Evolutionary conservation across 2,113 vertebrate genomes (phyloP).

Genomic region (Strix aluco): DNA sequence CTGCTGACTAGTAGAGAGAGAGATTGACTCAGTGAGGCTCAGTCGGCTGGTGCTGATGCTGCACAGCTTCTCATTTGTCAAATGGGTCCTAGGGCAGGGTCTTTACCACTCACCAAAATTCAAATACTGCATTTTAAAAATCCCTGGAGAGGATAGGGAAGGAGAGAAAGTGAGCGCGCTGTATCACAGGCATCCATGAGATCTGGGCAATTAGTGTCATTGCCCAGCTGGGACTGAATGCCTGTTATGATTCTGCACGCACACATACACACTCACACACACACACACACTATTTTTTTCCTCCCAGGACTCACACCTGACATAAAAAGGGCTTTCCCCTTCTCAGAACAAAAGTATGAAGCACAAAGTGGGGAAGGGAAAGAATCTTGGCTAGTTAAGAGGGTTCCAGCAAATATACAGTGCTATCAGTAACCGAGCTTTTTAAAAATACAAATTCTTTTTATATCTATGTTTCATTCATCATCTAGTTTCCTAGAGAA

Average conservation of each 20-base stretch:
- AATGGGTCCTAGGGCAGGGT: constrained; percentile 80
- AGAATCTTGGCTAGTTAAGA: background rate
- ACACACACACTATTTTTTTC: background rate
- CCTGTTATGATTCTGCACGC: constrained; percentile 54
- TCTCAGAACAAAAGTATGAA: background rate
- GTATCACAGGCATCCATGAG: constrained; percentile 68
- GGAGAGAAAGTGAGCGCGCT: constrained; percentile 51
- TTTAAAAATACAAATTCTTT: background rate
- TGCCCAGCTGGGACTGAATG: constrained; percentile 74
- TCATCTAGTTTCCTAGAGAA: background rate
- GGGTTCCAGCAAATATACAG: background rate
- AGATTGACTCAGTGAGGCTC: constrained; percentile 73
- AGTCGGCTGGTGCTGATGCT: constrained; percentile 74
- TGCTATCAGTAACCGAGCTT: background rate
- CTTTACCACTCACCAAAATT: constrained; percentile 83
- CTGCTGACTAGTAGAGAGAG: constrained; percentile 71
- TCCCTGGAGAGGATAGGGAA: constrained; percentile 71
- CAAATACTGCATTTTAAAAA: constrained; percentile 81
- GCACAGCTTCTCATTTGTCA: constrained; percentile 82
- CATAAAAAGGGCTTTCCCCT: constrained; percentile 56
- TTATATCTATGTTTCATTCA: background rate
- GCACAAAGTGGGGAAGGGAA: background rate
- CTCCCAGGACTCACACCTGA: constrained; percentile 44
- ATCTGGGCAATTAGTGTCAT: constrained; percentile 74
- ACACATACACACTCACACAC: background rate